Evolutionary conservation across 2,797 vertebrate genomes (phyloP), one percentile per base, ranked within the genome.

Genomic region (Pelobates cultripes): DNA sequence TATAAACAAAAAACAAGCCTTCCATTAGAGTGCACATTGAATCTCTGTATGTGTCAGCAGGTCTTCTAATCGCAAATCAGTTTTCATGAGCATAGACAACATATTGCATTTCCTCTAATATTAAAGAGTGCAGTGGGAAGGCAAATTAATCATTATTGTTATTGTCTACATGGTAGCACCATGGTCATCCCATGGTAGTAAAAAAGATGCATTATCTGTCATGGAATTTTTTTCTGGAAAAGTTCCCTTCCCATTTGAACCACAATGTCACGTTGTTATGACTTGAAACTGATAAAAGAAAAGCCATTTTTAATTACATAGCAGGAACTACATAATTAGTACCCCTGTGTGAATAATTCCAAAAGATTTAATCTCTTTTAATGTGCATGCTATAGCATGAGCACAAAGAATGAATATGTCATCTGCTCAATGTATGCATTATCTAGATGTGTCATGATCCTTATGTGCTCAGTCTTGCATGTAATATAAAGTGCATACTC

Each of bases 61-160:
- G 43, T 78, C 57, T 75, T 41, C 72, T 28, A 41, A 84, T 75
- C 75, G 79, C 79, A 84, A 75, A 84, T 84, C 82, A 84, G 82
- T 69, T 66, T 71, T 78, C 72, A 53, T 75, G 72, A 75, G 77
- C 66, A 84, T 66, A 79, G 76, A 84, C 77, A 84, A 84, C 82
- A 84, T 79, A 84, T 84, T 84, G 74, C 77, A 79, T 79, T 83
- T 84, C 77, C 82, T 79, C 77, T 64, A 60, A 77, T 84, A 84
- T 79, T 79, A 84, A 84, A 84, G 75, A 72, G 67, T 84, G 72
- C 55, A 75, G 67, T 57, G 57, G 72, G 72, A 69, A 79, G 60
- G 66, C 77, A 84, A n/a, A 84, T 79, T 74, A 79, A 84, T 84
- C 82, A 84, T 84, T 84, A 84, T 84, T 84, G 82, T 66, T 83